phyloP scores from a whole-genome alignment of 2,113 vertebrate genomes.

The Baryphthengus martii region DNA sequence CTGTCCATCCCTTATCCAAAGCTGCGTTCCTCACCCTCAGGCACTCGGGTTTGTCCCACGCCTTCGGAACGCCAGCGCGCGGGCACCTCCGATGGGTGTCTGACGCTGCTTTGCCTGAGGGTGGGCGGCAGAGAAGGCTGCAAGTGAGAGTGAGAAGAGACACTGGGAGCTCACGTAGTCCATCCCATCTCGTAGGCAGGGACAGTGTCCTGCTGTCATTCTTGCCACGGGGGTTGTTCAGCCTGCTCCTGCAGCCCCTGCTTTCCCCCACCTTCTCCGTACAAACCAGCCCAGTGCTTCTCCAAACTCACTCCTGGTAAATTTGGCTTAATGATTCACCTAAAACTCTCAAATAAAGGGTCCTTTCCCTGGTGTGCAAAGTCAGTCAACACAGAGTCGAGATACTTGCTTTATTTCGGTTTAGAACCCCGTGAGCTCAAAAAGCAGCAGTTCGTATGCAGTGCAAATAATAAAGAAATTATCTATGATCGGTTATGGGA shows the following conservation, averaged over 20 bases:
- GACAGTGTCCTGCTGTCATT: neutral
- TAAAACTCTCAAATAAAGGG: neutral
- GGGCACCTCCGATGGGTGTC: neutral
- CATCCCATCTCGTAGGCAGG: neutral
- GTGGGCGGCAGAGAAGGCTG: neutral
- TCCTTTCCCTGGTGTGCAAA: too few relatives aligned
- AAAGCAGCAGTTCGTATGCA: too few relatives aligned
- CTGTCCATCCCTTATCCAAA: neutral
- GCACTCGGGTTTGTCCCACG: neutral
- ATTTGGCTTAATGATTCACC: neutral
- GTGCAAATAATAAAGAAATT: too few relatives aligned
- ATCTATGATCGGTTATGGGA: too few relatives aligned
- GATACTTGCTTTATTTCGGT: too few relatives aligned
- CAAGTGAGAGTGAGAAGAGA: neutral
- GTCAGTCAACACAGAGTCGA: too few relatives aligned
- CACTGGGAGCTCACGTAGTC: neutral
- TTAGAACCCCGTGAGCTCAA: too few relatives aligned
- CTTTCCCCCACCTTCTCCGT: neutral
- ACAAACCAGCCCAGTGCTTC: neutral
- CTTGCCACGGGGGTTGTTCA: accelerated
- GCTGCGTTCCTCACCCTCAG: neutral
- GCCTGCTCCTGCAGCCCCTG: neutral
- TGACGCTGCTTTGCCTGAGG: neutral
- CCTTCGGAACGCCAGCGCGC: neutral
- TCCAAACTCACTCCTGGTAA: neutral